Conservation (phyloP, 37 sponge, comb jelly and placozoan species). For the Corticium candelabrum region DNA sequence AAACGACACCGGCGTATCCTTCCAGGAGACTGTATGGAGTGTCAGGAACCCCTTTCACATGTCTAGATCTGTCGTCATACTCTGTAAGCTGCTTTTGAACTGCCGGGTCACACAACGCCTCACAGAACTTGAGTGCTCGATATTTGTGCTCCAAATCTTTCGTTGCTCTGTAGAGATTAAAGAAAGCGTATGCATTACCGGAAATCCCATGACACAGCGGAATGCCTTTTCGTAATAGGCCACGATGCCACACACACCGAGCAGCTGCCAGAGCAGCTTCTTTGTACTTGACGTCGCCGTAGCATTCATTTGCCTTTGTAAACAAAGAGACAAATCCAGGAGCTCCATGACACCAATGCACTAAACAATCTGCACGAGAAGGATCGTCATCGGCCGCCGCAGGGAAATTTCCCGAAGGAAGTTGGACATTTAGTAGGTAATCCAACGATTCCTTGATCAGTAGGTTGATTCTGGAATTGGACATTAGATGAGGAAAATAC, state of each 20-base stretch:
- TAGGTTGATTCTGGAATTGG: background rate
- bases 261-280: constrained; percentile 26
- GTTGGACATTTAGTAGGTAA: constrained; percentile 30
- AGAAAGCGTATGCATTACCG: constrained; percentile 70
- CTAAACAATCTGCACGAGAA: constrained; percentile 25
- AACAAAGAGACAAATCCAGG: constrained; percentile 49
- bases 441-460: constrained; percentile 27
- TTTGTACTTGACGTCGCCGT: constrained; percentile 21
- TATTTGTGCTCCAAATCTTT: no score
- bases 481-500: no score
- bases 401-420: constrained; percentile 51
- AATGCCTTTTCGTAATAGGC: constrained; percentile 54
- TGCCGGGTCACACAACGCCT: no score
- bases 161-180: constrained; percentile 27
- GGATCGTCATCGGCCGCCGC: background rate
- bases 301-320: constrained; percentile 32
- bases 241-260: constrained; percentile 50
- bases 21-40: no score
- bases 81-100: no score
- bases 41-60: no score
- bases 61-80: no score
- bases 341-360: constrained; percentile 82
- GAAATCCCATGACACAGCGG: constrained; percentile 62
- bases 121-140: no score
- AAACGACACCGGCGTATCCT: no score